Percentiles rank a stretch among this genome's conserved stretches.
These are phyloP conservation scores for Proctacanthus coquilletti DNA, from an alignment of 1,140 invertebrate genomes.

Conservation along the genomic window DNA sequence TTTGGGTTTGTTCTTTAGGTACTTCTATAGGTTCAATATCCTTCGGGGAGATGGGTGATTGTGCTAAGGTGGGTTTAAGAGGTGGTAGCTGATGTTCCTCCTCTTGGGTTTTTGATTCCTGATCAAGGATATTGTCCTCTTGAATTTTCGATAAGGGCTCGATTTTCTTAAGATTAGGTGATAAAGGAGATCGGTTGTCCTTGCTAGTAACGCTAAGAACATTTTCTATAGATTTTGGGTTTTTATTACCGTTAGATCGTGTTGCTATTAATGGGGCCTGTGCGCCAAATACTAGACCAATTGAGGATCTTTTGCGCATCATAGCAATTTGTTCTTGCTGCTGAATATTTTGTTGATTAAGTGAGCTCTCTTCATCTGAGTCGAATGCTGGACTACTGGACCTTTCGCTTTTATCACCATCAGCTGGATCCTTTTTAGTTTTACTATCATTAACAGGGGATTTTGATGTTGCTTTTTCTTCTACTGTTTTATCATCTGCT, in stretches of 20 bases:
- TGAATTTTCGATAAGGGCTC: not conserved
- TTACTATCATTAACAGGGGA: no score
- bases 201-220: not conserved
- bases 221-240: constrained; percentile 5
- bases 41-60: constrained; percentile 27
- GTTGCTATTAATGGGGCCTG: constrained; percentile 26
- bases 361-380: constrained; percentile 75
- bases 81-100: not conserved
- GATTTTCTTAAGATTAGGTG: not conserved
- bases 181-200: not conserved
- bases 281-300: constrained; percentile 25
- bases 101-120: not conserved
- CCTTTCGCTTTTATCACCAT: constrained; percentile 62
- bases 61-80: constrained; percentile 9
- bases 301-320: constrained; percentile 24
- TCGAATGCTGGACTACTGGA: constrained; percentile 92
- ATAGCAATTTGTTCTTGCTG: constrained; percentile 16
- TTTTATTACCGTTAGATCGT: constrained; percentile 28
- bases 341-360: constrained; percentile 23
- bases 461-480: no score
- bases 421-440: constrained; percentile 33
- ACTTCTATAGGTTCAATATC: constrained; percentile 29
- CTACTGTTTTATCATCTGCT: no score
- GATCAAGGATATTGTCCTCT: not conserved
- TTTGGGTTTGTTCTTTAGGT: constrained; percentile 33